Conservation (phyloP, 64 coral and sea anemone species). For the Montipora cactus region DNA sequence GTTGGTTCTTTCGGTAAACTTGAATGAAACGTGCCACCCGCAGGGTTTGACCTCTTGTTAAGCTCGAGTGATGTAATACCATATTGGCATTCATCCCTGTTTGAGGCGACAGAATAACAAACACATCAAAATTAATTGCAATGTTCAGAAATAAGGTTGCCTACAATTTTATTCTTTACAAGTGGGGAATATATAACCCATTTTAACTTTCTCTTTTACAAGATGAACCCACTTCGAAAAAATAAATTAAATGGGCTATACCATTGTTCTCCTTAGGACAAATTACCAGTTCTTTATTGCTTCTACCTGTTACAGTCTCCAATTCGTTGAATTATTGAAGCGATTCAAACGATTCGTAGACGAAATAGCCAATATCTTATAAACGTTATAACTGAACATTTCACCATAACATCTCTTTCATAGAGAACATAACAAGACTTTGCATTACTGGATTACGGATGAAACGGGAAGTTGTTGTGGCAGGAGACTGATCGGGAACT, state of each 20-base stretch:
- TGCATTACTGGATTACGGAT: not conserved
- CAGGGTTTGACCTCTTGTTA: not conserved
- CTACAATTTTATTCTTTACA: not conserved
- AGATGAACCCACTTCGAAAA: not conserved
- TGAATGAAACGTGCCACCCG: slow-evolving; percentile 19
- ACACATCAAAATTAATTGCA: not conserved
- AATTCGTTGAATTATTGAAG: slow-evolving; percentile 23
- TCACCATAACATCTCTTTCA: not conserved
- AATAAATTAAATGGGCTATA: not conserved
- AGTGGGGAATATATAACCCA: no score
- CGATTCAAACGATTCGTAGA: not conserved
- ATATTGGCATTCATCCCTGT: not conserved
- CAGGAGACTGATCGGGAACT: no score
- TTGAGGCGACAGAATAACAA: not conserved
- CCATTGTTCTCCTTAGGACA: not conserved
- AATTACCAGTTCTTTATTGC: slow-evolving; percentile 15
- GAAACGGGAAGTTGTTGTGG: no score
- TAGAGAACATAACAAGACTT: not conserved
- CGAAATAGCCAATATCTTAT: not conserved
- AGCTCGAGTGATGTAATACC: slow-evolving; percentile 18
- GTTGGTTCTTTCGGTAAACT: not conserved
- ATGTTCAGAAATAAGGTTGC: no score
- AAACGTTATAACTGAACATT: not conserved
- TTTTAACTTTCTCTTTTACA: not conserved
- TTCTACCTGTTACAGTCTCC: slow-evolving; percentile 9